These are phyloP conservation scores for Sebastes taczanowskii DNA, from an alignment of 2,797 vertebrate species.

Conservation along the genomic window DNA sequence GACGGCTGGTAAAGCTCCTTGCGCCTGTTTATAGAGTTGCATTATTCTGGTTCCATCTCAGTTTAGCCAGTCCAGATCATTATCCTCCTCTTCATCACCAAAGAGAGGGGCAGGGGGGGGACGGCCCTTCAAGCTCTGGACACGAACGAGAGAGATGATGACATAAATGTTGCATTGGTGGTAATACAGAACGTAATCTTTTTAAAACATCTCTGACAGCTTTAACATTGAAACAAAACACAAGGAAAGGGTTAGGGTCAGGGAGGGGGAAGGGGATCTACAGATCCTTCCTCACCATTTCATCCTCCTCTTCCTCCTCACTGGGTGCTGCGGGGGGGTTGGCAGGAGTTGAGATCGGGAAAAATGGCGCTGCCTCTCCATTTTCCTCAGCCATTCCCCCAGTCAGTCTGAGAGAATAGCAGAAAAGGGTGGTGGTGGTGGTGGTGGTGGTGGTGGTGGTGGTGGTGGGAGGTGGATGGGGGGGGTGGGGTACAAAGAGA, in stretches of 20 bases:
- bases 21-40: neutral
- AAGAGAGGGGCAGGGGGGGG: slow-evolving; percentile 93
- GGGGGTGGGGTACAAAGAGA: neutral
- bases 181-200: too few species aligned
- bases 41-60: slow-evolving; percentile 67
- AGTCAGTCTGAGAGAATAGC: slow-evolving; percentile 74
- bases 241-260: neutral
- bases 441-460: neutral
- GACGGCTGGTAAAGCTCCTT: neutral
- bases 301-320: slow-evolving; percentile 93
- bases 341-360: slow-evolving; percentile 59
- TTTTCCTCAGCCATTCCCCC: slow-evolving; percentile 68
- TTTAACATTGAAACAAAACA: neutral
- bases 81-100: slow-evolving; percentile 89
- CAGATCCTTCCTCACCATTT: slow-evolving; percentile 86
- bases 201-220: neutral
- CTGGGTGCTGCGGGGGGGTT: slow-evolving; percentile 60
- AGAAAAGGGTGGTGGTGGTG: neutral
- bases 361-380: slow-evolving; percentile 71
- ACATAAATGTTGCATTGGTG: neutral
- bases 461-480: accelerated
- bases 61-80: slow-evolving; percentile 92
- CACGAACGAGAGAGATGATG: neutral
- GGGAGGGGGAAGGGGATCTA: neutral
- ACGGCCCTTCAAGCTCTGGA: slow-evolving; percentile 91